Evolutionary conservation across 2,113 vertebrate genomes (phyloP).

Genomic region (Solenodon paradoxus): DNA sequence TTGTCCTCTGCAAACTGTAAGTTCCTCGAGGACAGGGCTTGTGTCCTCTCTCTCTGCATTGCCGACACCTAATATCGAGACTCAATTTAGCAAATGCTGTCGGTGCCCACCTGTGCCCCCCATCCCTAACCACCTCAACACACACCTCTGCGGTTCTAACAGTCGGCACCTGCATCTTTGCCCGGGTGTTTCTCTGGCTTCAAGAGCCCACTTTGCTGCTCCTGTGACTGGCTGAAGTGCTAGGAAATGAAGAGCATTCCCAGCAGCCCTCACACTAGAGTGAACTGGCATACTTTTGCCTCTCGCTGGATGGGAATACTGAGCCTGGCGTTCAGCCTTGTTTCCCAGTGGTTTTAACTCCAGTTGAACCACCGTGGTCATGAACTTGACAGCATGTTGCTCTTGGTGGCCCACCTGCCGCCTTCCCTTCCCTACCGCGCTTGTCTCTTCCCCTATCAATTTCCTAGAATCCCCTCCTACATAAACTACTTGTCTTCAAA

Average conservation of each 20-base stretch:
- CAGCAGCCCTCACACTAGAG: not conserved
- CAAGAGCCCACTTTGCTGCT: not conserved
- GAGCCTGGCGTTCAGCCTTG: not conserved
- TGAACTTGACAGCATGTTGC: not conserved
- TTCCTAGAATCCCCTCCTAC: not conserved
- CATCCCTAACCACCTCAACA: not conserved
- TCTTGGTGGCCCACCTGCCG: not conserved
- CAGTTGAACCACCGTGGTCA: not conserved
- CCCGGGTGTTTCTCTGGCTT: not conserved
- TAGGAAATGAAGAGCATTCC: not conserved
- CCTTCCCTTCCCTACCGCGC: not conserved
- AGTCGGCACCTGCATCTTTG: not conserved
- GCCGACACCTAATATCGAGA: not conserved
- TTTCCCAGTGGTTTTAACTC: not conserved
- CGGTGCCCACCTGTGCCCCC: not conserved
- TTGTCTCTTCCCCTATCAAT: not conserved
- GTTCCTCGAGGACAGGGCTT: not conserved
- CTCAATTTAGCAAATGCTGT: not conserved
- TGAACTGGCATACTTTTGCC: not conserved
- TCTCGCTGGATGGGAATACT: not conserved
- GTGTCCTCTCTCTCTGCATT: not conserved
- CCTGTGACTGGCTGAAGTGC: not conserved
- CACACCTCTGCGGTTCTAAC: not conserved
- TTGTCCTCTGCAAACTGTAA: not conserved
- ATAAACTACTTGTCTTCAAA: constrained; percentile 28